Evolutionary conservation across 2,797 vertebrate species (phyloP), one percentile per base, ranked within the genome.

Genomic region (Hippocampus kuda): DNA sequence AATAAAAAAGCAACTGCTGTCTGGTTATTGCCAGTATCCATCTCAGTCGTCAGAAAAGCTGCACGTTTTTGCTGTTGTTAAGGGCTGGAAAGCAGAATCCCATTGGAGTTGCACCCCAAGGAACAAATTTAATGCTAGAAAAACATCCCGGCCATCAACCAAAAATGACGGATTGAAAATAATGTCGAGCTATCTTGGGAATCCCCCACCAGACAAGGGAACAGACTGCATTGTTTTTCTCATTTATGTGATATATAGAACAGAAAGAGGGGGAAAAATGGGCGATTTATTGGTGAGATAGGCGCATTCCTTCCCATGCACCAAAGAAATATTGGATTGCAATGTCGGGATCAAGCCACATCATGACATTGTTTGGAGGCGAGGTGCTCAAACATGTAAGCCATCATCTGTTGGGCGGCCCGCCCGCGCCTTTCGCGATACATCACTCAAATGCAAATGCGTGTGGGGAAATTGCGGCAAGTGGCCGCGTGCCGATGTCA

Each of bases 131-230:
- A 91, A 90, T 89, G 87, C 88, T 89, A 89, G 89, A 90, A 90
- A 91, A 91, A 91, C 88, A 91, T 90, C 88, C 88, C 88, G 88
- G 88, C 88, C 88, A 89, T 90, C 90, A 89, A 90, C 88, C 89
- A 91, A 90, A 90, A 91, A 91, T 91, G 90, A 90, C 89, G 89
- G 89, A 90, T 90, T 90, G 89, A 90, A 90, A 89, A 91, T 90
- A 91, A 91, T 90, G 87, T 88, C 84, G 87, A 89, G 89, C 87
- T 90, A 88, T 91, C 89, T 88, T 87, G 90, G 90, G 90, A 91
- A 89, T 91, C 88, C 86, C 89, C 88, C 85, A 89, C 88, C 88
- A 90, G 89, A 90, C 89, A 89, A 88, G 87, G 86, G 88, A 89
- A 90, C 88, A 90, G 88, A 89, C 88, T 89, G 88, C 87, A 88